A percentile compares a stretch with the other conserved stretches of the same genome.
Evolutionary conservation across 2,888 invertebrate genomes (phyloP).

Genomic region (Epirrhoe alternata): DNA sequence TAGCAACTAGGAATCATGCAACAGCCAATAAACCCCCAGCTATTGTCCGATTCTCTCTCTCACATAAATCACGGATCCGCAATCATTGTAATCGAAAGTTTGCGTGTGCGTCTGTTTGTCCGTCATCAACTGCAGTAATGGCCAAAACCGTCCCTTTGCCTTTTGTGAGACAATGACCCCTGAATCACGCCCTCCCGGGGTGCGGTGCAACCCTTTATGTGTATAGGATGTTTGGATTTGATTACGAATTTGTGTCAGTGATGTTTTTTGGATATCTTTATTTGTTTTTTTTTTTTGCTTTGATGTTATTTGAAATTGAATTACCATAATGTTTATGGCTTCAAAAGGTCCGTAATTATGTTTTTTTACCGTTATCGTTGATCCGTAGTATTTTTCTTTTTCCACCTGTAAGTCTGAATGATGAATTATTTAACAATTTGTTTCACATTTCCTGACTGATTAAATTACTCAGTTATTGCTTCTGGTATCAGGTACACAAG

Average conservation of each 20-base stretch:
- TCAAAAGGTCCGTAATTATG: background rate
- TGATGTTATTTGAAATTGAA: slow-evolving; percentile 23
- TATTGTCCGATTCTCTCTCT: slow-evolving; percentile 29
- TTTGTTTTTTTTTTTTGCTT: slow-evolving; percentile 33
- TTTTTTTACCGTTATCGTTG: background rate
- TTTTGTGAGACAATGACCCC: slow-evolving; percentile 49
- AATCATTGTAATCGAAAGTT: slow-evolving; percentile 37
- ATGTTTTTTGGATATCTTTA: slow-evolving; percentile 34
- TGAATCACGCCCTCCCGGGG: slow-evolving; percentile 48
- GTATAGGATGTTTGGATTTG: slow-evolving; percentile 47
- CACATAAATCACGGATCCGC: slow-evolving; percentile 42
- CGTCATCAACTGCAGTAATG: slow-evolving; percentile 42
- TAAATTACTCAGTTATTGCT: background rate
- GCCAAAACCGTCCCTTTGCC: slow-evolving; percentile 25
- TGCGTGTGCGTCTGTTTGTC: slow-evolving; percentile 40
- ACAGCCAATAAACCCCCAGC: background rate
- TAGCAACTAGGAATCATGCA: background rate
- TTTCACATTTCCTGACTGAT: background rate
- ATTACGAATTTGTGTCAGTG: slow-evolving; percentile 47
- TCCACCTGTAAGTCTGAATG: background rate
- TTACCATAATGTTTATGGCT: slow-evolving; percentile 6
- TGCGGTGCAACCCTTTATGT: slow-evolving; percentile 46
- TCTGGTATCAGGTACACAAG: background rate
- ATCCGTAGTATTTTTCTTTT: background rate
- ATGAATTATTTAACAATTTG: background rate